Percentiles rank a stretch among this genome's conserved stretches.
Evolutionary conservation across 2,888 invertebrate genomes (phyloP).

Genomic region (Cantharis lateralis): DNA sequence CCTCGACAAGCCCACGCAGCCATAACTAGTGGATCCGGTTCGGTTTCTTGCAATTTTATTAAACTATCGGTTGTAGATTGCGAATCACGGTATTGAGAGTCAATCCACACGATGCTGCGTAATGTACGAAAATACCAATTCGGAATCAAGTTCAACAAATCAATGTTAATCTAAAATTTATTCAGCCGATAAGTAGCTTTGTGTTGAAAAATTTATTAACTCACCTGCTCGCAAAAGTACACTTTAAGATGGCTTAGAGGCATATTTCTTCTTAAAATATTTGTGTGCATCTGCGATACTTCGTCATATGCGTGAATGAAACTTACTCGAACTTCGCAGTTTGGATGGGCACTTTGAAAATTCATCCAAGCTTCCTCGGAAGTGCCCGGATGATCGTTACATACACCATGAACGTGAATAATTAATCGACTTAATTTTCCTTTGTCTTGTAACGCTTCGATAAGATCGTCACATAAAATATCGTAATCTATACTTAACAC

Average conservation of each 20-base stretch:
- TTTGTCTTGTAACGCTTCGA: slow-evolving; percentile 48
- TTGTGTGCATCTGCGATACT: slow-evolving; percentile 63
- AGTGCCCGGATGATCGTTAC: slow-evolving; percentile 66
- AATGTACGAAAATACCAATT: slow-evolving; percentile 60
- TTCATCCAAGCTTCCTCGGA: slow-evolving; percentile 67
- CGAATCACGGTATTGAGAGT: slow-evolving; percentile 54
- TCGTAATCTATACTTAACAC: slow-evolving; percentile 64
- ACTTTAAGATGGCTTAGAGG: slow-evolving; percentile 74
- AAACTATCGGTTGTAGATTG: slow-evolving; percentile 31
- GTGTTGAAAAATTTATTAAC: slow-evolving; percentile 30
- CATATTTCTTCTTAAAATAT: slow-evolving; percentile 70
- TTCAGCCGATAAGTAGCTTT: too few relatives aligned
- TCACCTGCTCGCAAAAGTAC: slow-evolving; percentile 71
- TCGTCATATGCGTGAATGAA: slow-evolving; percentile 73
- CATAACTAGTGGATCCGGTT: slow-evolving; percentile 67
- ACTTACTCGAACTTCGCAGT: slow-evolving; percentile 64
- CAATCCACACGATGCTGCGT: slow-evolving; percentile 65
- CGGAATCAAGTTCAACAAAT: slow-evolving; percentile 61
- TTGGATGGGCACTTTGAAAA: slow-evolving; percentile 61
- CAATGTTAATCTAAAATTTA: slow-evolving; percentile 57
- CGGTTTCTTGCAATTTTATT: slow-evolving; percentile 30
- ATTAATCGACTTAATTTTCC: slow-evolving; percentile 63
- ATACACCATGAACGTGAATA: slow-evolving; percentile 72
- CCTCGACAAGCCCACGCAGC: slow-evolving; percentile 68
- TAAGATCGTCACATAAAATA: slow-evolving; percentile 58